phyloP scores from a whole-genome alignment of 2,888 invertebrate species.

The Torymus auratus region DNA sequence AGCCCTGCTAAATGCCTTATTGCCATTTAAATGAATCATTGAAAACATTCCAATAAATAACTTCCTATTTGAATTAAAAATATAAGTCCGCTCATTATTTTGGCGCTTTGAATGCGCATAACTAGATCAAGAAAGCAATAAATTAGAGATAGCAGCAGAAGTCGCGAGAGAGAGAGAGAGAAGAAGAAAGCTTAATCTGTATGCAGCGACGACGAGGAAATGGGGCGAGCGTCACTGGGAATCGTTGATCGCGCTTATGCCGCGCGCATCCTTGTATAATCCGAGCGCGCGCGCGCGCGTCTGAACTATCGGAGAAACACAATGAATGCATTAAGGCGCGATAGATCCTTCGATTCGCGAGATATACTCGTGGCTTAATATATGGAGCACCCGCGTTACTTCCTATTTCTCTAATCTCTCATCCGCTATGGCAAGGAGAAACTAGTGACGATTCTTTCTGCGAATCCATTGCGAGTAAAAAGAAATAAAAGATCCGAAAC shows the following conservation, averaged over 20 bases:
- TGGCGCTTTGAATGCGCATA: not conserved
- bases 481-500: no score
- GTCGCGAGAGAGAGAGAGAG: not conserved
- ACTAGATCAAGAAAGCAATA: not conserved
- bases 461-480: not conserved
- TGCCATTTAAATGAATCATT: no score
- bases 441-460: no score
- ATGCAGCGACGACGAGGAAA: slow-evolving; percentile 19
- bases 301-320: not conserved
- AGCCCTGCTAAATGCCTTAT: no score
- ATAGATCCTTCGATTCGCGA: slow-evolving; percentile 21
- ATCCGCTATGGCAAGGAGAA: no score
- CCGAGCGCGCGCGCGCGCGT: not conserved
- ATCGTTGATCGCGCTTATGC: not conserved
- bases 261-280: slow-evolving; percentile 19
- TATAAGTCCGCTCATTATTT: no score
- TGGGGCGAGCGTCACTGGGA: not conserved
- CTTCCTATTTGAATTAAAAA: no score
- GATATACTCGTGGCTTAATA: slow-evolving; percentile 1
- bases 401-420: slow-evolving; percentile 14
- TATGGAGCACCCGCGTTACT: slow-evolving; percentile 22
- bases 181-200: slow-evolving; percentile 28
- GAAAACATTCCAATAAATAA: no score
- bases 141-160: slow-evolving; percentile 11
- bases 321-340: slow-evolving; percentile 37